phyloP scores from a whole-genome alignment of 1,140 invertebrate genomes.

The Drosophila tristis region DNA sequence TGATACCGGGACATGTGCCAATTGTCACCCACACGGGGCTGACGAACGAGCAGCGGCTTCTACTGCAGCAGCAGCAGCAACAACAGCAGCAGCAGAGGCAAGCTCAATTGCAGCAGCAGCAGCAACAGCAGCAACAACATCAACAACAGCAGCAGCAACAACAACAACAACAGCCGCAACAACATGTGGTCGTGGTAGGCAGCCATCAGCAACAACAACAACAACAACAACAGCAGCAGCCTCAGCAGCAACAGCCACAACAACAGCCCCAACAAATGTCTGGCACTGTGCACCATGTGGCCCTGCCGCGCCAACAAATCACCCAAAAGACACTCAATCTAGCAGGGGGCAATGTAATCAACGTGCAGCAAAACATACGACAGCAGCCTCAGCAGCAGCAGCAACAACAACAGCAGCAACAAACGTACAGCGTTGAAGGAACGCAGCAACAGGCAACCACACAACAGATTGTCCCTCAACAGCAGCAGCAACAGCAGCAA shows the following conservation, averaged over 20 bases:
- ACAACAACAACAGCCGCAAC: constrained; percentile 60
- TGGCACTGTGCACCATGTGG: constrained; percentile 79
- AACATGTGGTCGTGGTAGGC: constrained; percentile 19
- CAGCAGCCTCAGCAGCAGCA: constrained; percentile 63
- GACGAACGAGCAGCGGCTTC: constrained; percentile 85
- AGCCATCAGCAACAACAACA: not conserved
- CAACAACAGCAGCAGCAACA: not conserved
- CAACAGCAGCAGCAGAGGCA: constrained; percentile 84
- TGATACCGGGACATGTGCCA: constrained; percentile 90
- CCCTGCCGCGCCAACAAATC: constrained; percentile 84
- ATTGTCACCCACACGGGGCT: constrained; percentile 91
- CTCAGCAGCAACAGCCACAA: constrained; percentile 73
- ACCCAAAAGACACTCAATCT: constrained; percentile 63
- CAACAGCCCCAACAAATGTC: constrained; percentile 79
- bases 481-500: constrained; percentile 58
- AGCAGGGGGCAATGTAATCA: constrained; percentile 58
- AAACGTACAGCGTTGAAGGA: constrained; percentile 46
- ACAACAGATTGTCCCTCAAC: constrained; percentile 56
- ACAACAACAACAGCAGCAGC: constrained; percentile 52
- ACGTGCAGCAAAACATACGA: constrained; percentile 68
- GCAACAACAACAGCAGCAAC: constrained; percentile 45
- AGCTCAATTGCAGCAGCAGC: constrained; percentile 50
- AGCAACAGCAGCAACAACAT: constrained; percentile 77
- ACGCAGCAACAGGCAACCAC: constrained; percentile 37
- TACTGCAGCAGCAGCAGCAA: constrained; percentile 79